phyloP scores from a whole-genome alignment of 2,888 invertebrate species.

The Orchestes rusci region DNA sequence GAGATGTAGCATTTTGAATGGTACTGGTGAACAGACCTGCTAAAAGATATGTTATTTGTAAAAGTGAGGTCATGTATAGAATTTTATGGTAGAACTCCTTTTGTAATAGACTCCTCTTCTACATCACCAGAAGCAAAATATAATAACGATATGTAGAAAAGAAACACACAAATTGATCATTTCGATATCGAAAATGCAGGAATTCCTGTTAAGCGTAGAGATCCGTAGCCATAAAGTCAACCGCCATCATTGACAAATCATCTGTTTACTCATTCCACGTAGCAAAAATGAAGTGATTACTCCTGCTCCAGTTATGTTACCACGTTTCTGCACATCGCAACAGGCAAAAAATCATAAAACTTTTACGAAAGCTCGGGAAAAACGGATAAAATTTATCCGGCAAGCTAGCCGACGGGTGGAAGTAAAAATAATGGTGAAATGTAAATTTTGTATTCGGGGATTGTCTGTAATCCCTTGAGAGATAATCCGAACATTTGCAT shows the following conservation, averaged over 20 bases:
- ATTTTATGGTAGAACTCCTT: too few relatives aligned
- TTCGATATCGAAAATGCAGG: background rate
- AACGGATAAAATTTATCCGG: constrained; percentile 18
- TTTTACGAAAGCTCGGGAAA: constrained; percentile 20
- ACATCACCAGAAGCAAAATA: too few relatives aligned
- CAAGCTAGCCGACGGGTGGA: constrained; percentile 18
- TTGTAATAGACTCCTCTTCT: too few relatives aligned
- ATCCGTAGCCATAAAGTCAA: background rate
- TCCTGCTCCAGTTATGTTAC: constrained; percentile 17
- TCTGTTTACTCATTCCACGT: constrained; percentile 19
- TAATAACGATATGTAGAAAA: too few relatives aligned
- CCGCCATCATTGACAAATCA: too few relatives aligned
- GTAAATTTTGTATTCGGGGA: constrained; percentile 20
- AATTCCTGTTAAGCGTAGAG: background rate
- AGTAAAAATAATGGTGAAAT: constrained; percentile 25
- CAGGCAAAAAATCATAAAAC: constrained; percentile 24
- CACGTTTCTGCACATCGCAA: constrained; percentile 14
- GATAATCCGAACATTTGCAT: constrained; percentile 17
- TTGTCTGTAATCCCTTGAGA: constrained; percentile 16
- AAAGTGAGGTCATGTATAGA: too few relatives aligned
- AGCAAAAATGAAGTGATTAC: constrained; percentile 17
- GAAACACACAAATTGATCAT: too few relatives aligned
- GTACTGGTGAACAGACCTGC: too few relatives aligned
- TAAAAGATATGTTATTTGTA: too few relatives aligned
- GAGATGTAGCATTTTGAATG: too few relatives aligned